Evolutionary conservation across 2,797 vertebrate genomes (phyloP), one percentile per base, ranked within the genome.

Genomic region (Nannoperca obscura): DNA sequence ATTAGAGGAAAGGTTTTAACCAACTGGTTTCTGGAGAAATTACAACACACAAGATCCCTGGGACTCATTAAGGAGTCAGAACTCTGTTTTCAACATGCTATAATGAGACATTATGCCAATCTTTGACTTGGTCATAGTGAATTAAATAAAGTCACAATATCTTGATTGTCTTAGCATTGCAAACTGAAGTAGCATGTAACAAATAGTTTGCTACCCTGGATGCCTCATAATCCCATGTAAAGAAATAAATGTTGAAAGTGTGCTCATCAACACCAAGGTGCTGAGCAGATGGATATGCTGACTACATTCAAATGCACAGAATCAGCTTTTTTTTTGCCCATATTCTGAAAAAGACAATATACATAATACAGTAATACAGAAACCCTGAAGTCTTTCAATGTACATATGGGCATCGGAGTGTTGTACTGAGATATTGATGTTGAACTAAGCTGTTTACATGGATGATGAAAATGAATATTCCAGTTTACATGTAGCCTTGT

Each of bases 1-100:
- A 82, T 79, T 81, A 68, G 47, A 67, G 61, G 64, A 57, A 68
- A 84, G 71, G 74, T 78, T 74, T 78, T 80, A 74, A 71, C 83
- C 74, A 68, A 82, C 69, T 83, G 73, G 32, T 55, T 85, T 70
- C 60, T 66, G 65, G 64, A 79, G 63, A 87, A 73, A 81, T 71
- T 61, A 74, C 69, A 79, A 69, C 58, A 72, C 47, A 30, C 5
- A 17, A n/a, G 24, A 20, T 59, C 69, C 22, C 38, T 19, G 66
- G 50, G 59, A 71, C 57, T 65, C 55, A 13, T 47, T 14, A 53
- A 64, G 17, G 61, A 27, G 7, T 72, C 47, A 61, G 15, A 55
- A 59, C 14, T 62, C 13, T 52, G 47, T 74, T 73, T 76, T 71
- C 36, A 75, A 36, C 32, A 10, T 22, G 27, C 42, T 46, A 2